Percentiles rank a stretch among this genome's conserved stretches.
Evolutionary conservation across 1,140 invertebrate genomes (phyloP).

Genomic region (Lepidurus couesii): DNA sequence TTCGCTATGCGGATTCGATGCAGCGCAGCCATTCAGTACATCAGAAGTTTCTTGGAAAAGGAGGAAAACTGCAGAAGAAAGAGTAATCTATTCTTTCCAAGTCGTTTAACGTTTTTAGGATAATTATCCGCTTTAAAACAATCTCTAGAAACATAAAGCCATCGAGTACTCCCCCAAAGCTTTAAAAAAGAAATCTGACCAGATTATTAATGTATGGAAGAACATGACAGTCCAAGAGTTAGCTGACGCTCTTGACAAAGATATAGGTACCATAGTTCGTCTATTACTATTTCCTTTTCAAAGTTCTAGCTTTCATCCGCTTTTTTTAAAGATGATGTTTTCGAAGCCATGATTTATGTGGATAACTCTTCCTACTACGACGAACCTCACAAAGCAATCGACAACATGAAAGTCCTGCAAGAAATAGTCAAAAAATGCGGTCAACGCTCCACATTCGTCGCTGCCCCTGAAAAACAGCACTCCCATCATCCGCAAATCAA

Average conservation of each 20-base stretch:
- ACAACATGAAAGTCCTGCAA: constrained; percentile 54
- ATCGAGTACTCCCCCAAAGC: constrained; percentile 51
- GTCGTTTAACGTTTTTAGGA: neutral
- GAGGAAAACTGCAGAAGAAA: constrained; percentile 49
- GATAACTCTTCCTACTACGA: constrained; percentile 54
- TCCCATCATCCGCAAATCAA: constrained; percentile 44
- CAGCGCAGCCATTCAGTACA: neutral
- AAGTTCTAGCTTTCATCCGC: constrained; percentile 32
- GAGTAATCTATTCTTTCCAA: constrained; percentile 40
- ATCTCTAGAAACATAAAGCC: constrained; percentile 42
- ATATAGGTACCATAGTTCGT: constrained; percentile 28
- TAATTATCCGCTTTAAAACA: constrained; percentile 45
- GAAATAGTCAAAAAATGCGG: constrained; percentile 61
- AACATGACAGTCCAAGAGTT: constrained; percentile 71
- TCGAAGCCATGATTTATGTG: constrained; percentile 60
- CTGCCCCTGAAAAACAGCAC: constrained; percentile 45
- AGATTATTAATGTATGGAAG: constrained; percentile 62
- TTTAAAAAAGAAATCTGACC: constrained; percentile 41
- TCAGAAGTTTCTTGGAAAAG: constrained; percentile 41
- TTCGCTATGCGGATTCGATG: neutral
- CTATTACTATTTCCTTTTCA: constrained; percentile 7
- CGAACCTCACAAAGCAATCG: constrained; percentile 46
- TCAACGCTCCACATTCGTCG: constrained; percentile 51
- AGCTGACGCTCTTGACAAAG: constrained; percentile 53
- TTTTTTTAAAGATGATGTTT: constrained; percentile 57